Conservation (phyloP, 2,113 vertebrate genomes). For the Plestiodon gilberti region DNA sequence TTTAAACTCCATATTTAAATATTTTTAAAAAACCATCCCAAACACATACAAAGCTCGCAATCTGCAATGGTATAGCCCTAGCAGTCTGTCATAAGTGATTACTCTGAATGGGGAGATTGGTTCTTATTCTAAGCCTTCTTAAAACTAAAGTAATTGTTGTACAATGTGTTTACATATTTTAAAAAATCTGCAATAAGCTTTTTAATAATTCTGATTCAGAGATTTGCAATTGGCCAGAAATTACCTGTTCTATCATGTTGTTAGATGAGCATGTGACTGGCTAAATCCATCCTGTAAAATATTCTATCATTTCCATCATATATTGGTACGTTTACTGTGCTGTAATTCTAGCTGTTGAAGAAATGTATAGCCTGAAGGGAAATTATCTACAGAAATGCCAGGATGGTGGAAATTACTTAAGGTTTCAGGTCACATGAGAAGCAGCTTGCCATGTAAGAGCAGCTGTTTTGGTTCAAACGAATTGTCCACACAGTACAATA, state of each 20-base stretch:
- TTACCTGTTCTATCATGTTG: slow-evolving; percentile 9
- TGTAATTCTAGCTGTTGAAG: slow-evolving; percentile 47
- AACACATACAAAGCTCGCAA: no score
- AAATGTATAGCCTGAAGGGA: slow-evolving; percentile 40
- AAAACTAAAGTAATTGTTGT: background rate
- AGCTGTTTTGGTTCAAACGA: background rate
- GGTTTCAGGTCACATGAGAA: background rate
- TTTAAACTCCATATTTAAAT: no score
- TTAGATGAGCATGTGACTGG: background rate
- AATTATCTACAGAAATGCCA: slow-evolving; percentile 35
- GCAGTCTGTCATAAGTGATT: background rate
- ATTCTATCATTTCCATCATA: slow-evolving; percentile 41
- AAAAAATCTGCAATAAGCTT: background rate
- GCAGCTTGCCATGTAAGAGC: background rate
- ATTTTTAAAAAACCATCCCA: no score
- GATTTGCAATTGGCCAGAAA: background rate
- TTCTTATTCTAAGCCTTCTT: background rate
- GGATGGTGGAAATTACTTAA: background rate
- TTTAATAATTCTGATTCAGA: background rate
- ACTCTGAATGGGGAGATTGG: background rate
- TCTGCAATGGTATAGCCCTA: background rate
- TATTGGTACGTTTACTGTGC: slow-evolving; percentile 36
- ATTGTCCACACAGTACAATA: background rate
- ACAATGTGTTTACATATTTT: background rate
- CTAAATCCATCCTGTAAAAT: slow-evolving; percentile 13